Evolutionary conservation across 64 coral and sea anemone species (phyloP), one percentile per base, ranked within the genome.

Genomic region (Stichodactyla helianthus): DNA sequence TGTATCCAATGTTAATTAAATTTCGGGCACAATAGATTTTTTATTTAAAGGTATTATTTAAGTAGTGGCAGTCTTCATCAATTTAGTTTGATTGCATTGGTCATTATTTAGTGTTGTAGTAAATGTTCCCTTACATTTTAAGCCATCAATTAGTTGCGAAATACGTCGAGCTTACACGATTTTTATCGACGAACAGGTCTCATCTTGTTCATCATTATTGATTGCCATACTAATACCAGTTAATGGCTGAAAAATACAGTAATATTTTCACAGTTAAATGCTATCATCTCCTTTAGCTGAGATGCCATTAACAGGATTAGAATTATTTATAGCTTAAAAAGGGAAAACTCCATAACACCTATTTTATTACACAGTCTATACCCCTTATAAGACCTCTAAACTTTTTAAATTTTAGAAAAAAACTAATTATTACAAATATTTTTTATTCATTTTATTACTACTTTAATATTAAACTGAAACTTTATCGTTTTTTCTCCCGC

Each of bases 141-240:
- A 7, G 62, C 6, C 19, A 65, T 65, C 62, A 65, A 65, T 65
- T 65, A 65, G 20, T 65, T 65, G 62, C 62, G 62, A 65, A 65
- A 65, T 65, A 6, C 19, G 20, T 22, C 12, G 62, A 65, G 18
- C 62, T n/a, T 7, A 17, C 62, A 65, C 19, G 62, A n/a, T 65
- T 65, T 65, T 20, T n/a, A 65, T 65, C 62, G 62, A 65, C 20
- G 62, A 65, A 65, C 62, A 65, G 62, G 62, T 65, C 62, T 65
- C 19, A 12, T 65, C 62, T 6, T 65, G 62, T 65, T 65, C 19
- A n/a, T 7, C 62, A n/a, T 65, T n/a, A 65, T n/a, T n/a, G 62
- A 65, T 23, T n/a, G 62, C 62, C 19, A 7, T 7, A 22, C 62
- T 65, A 23, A 65, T 23, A 65, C 62, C 22, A 7, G 62, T n/a